Percentiles rank a stretch among this genome's conserved stretches.
Evolutionary conservation across 2,797 vertebrate species (phyloP).

Genomic region (Lacerta bilineata): DNA sequence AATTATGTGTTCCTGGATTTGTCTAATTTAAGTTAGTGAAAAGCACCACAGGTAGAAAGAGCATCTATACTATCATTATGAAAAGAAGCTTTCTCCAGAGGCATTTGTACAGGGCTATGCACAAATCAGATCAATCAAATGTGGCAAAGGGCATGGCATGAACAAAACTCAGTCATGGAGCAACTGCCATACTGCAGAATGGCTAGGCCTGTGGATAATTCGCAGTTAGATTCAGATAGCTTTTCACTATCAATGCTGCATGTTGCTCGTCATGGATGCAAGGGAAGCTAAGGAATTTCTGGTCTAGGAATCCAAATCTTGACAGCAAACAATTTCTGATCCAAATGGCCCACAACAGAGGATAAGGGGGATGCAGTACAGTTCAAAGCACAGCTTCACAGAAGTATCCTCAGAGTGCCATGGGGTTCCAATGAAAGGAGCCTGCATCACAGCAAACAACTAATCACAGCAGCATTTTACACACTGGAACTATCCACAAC

Average conservation of each 20-base stretch:
- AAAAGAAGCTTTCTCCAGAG: neutral
- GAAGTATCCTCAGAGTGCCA: neutral
- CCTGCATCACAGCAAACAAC: neutral
- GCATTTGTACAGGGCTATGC: neutral
- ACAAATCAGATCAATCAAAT: constrained; percentile 14
- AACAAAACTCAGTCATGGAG: neutral
- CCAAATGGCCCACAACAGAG: neutral
- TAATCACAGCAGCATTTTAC: constrained; percentile 9
- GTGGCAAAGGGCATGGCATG: neutral
- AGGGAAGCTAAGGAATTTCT: neutral
- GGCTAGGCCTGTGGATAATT: neutral
- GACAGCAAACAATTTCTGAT: neutral
- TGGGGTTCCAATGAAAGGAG: neutral
- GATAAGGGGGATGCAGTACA: neutral
- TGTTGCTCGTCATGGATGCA: neutral
- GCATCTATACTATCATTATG: neutral
- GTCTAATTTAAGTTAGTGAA: neutral
- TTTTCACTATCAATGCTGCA: neutral
- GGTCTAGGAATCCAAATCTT: neutral
- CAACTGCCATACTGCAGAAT: neutral
- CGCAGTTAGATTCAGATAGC: neutral
- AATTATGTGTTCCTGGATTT: neutral
- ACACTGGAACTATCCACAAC: neutral
- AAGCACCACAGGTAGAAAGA: neutral
- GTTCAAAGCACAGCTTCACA: neutral